phyloP scores from a whole-genome alignment of 2,113 vertebrate genomes.

The Charina bottae region DNA sequence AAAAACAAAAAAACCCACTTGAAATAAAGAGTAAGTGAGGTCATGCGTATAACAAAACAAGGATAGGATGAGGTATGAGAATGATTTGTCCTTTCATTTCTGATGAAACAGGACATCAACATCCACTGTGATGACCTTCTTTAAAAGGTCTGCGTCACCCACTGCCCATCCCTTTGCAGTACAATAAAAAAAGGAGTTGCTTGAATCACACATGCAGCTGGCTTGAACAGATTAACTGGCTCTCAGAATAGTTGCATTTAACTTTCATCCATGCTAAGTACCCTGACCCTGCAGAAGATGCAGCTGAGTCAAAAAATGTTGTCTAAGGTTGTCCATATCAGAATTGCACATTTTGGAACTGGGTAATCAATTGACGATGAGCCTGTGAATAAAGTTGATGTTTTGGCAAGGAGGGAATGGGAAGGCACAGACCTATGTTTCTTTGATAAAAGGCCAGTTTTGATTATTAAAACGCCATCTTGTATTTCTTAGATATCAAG shows the following conservation, averaged over 20 bases:
- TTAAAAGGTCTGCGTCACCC: background rate
- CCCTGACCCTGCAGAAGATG: background rate
- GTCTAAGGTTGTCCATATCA: background rate
- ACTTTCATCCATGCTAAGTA: background rate
- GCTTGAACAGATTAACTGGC: background rate
- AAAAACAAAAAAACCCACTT: background rate
- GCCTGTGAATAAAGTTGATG: background rate
- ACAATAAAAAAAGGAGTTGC: background rate
- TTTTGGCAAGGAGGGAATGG: background rate
- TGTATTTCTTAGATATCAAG: background rate
- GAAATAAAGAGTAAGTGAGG: background rate
- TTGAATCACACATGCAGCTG: background rate
- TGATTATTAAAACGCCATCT: background rate
- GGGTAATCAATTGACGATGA: background rate
- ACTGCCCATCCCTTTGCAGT: background rate
- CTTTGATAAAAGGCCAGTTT: background rate
- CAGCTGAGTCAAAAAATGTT: background rate
- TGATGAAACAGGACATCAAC: background rate
- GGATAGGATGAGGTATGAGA: background rate
- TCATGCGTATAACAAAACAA: background rate
- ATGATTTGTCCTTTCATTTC: conserved; percentile 1
- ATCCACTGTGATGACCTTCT: background rate
- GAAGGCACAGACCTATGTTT: background rate
- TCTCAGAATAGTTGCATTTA: background rate
- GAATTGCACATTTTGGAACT: background rate